Percentiles rank a stretch among this genome's conserved stretches.
Evolutionary conservation across 2,797 vertebrate species (phyloP).

Genomic region (Sebastes nivosus): DNA sequence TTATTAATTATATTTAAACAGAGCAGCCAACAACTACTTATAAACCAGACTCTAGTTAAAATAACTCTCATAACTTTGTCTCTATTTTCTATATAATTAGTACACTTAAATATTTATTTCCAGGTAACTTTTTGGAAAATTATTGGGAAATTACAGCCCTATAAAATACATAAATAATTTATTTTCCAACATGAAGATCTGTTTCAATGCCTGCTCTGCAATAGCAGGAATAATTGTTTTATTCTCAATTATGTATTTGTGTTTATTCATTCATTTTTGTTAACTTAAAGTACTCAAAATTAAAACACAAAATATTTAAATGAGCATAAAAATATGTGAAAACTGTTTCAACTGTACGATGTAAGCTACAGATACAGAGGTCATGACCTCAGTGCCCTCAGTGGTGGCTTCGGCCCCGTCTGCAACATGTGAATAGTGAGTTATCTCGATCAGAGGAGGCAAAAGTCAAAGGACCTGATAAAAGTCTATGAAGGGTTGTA

Average conservation of each 20-base stretch:
- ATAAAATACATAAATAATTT: background rate
- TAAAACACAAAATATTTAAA: background rate
- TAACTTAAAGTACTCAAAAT: background rate
- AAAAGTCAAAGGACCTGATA: slow-evolving; percentile 85
- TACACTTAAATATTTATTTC: background rate
- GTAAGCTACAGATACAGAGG: background rate
- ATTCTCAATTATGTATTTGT: background rate
- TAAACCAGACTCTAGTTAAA: background rate
- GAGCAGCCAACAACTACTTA: background rate
- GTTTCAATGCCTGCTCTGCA: background rate
- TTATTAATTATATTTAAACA: background rate
- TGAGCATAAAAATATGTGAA: background rate
- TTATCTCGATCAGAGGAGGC: background rate
- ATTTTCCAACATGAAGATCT: background rate
- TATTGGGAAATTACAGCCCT: background rate
- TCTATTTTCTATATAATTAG: background rate
- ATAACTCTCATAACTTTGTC: background rate
- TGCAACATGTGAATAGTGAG: background rate
- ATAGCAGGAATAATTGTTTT: background rate
- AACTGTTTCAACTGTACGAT: no score
- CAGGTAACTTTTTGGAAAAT: background rate
- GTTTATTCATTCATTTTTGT: background rate
- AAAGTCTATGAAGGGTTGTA: slow-evolving; percentile 90
- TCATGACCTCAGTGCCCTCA: background rate
- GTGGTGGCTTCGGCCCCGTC: background rate